Percentiles rank a stretch among this genome's conserved stretches.
These are phyloP conservation scores for Microcebus jonahi DNA, from an alignment of 2,113 vertebrate genomes.

Conservation along the genomic window DNA sequence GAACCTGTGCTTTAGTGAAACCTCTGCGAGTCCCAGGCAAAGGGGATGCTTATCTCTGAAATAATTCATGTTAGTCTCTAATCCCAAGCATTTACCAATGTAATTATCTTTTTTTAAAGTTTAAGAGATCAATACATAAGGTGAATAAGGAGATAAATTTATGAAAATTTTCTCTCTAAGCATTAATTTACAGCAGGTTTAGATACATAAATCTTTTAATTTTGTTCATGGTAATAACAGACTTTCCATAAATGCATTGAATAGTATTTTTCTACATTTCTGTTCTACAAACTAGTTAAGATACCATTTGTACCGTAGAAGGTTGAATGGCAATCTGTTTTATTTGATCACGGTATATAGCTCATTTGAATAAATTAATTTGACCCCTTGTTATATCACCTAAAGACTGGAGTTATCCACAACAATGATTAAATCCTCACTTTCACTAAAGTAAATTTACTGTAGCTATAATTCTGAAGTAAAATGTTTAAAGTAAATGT, in stretches of 20 bases:
- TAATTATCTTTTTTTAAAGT: conserved; percentile 57
- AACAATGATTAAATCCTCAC: not conserved
- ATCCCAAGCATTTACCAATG: conserved; percentile 5
- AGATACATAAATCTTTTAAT: not conserved
- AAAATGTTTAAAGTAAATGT: conserved; percentile 5
- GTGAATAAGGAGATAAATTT: conserved; percentile 13
- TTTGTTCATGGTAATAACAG: not conserved
- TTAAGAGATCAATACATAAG: conserved; percentile 39
- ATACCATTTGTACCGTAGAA: not conserved
- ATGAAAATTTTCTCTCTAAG: not conserved
- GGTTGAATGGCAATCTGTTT: not conserved
- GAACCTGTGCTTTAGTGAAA: conserved; percentile 46
- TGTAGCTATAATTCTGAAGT: not conserved
- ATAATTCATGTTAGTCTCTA: not conserved
- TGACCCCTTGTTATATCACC: not conserved
- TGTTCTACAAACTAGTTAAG: not conserved
- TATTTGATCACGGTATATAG: not conserved
- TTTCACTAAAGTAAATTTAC: not conserved
- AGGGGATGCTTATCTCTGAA: not conserved
- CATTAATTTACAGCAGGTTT: not conserved
- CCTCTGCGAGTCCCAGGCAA: conserved; percentile 42
- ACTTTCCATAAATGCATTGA: not conserved
- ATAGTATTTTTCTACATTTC: not conserved
- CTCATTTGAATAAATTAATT: conserved; percentile 31
- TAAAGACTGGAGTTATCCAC: not conserved